Percentiles rank a stretch among this genome's conserved stretches.
These are phyloP conservation scores for Cavia aperea DNA, from an alignment of 2,113 vertebrate species.

Conservation along the genomic window DNA sequence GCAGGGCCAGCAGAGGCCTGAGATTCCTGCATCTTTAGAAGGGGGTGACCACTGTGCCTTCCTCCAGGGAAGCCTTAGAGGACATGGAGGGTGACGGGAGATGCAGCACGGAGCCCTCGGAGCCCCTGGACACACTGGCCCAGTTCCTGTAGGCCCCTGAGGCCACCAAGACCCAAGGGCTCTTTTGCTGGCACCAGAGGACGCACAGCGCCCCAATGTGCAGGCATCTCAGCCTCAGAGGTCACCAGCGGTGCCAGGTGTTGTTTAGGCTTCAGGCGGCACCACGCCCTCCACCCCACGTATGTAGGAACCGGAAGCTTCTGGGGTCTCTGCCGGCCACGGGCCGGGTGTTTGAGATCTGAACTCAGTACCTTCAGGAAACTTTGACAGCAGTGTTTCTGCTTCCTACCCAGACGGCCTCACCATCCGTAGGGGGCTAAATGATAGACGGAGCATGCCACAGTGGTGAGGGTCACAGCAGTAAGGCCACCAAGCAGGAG, in stretches of 20 bases:
- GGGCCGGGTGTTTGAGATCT: background rate
- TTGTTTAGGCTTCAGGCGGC: background rate
- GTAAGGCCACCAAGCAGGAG: no score
- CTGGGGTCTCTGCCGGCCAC: background rate
- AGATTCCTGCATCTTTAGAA: background rate
- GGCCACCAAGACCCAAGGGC: background rate
- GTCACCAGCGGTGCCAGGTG: accelerated
- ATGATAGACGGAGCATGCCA: background rate
- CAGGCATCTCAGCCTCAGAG: background rate
- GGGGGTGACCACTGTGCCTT: background rate
- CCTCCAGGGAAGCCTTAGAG: background rate
- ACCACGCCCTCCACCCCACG: background rate
- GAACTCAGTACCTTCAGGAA: background rate
- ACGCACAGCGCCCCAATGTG: background rate
- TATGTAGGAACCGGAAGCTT: background rate
- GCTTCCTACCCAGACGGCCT: background rate
- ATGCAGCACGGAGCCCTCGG: background rate
- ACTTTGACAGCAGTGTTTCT: background rate
- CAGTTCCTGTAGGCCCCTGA: accelerated
- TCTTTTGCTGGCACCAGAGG: background rate
- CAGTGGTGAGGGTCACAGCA: no score
- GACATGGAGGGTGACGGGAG: accelerated
- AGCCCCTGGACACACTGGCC: background rate
- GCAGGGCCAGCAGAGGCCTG: background rate
- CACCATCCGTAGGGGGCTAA: no score